Base-by-base conservation (phyloP, 2,113 vertebrate genomes). In the Rhinogobius similis region DNA sequence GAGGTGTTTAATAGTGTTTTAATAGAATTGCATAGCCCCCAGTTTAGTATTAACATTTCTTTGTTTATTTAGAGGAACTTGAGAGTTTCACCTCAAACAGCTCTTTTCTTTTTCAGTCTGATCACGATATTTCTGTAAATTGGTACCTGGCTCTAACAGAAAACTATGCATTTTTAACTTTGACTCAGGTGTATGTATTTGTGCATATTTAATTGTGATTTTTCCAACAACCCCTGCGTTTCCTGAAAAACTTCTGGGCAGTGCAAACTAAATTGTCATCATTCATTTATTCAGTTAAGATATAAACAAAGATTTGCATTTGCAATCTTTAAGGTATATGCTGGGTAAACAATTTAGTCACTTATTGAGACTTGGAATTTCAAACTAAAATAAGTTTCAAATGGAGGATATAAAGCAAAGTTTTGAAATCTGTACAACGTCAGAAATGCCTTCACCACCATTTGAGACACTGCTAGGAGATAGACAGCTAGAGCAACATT, bases 401-500 rank as follows among this genome's bases (percentile, higher is more conserved):
- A 10, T 50, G 18, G 20, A 21, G 7, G n/a, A 50, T 50, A 1
- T 2, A 50, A 29, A 29, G 29, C 29, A 29, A 29, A n/a, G n/a
- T n/a, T n/a, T n/a, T n/a, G n/a, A n/a, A n/a, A n/a, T n/a, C n/a
- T n/a, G n/a, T n/a, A n/a, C n/a, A n/a, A n/a, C n/a, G n/a, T n/a
- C n/a, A n/a, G n/a, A n/a, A n/a, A n/a, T n/a, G n/a, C n/a, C n/a
- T 20, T 3, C 2, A 20, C 13, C 24, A 26, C 24, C 53, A 27
- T 27, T 27, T 56, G 53, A 56, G 53, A 53, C 14, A 56, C 24
- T 56, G 23, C 10, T 24, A 5, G 1, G 1, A 2, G 4, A 5
- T 24, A 55, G 13, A 66, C 58, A n/a, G 41, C 48, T 9, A 61
- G 52, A 9, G 65, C 70, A 39, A 41, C 39, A 13, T 44, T 29